Base-by-base conservation (phyloP, 2,113 vertebrate species). In the Callionymus lyra region DNA sequence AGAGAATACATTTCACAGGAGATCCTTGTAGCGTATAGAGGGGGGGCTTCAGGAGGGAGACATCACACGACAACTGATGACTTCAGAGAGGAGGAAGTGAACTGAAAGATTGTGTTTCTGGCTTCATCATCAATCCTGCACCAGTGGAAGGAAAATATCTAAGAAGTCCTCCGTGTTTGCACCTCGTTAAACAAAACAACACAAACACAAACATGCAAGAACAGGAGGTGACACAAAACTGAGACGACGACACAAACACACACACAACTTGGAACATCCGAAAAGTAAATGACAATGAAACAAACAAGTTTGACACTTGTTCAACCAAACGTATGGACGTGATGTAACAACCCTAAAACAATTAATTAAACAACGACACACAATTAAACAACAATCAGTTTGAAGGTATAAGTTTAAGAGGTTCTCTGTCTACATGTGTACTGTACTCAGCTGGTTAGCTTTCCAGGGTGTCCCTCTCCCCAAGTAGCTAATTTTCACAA, bases 1-100 rank as follows among this genome's bases (percentile, higher is more conserved):
- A 57, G 62, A 73, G 68, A 60, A 65, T 60, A 64, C 53, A 68
- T 62, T 58, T 61, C 62, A 72, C 50, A 75, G 63, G 57, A 63
- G 41, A 72, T 52, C 41, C 42, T 69, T 45, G 40, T 36, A 61
- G 45, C 50, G 42, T 34, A 70, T 19, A 27, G 38, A 64, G 53
- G 38, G 8, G 27, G 50, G 41, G 49, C 19, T 32, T n/a, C 12
- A 48, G 56, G 35, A 34, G 50, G 33, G 13, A 19, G 16, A 49
- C 33, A 49, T 52, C 57, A 68, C 49, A 59, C 54, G 46, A 32
- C 51, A 50, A 47, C 62, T 43, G 47, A 63, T 57, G 44, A 61
- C 47, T 64, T 56, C 33, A 41, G 37, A 44, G 27, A 14, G 19
- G n/a, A 14, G 37, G 39, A 59, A 43, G 43, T 6, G 41, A 48